phyloP scores from a whole-genome alignment of 2,888 invertebrate genomes.

The Glaucopsyche alexis region DNA sequence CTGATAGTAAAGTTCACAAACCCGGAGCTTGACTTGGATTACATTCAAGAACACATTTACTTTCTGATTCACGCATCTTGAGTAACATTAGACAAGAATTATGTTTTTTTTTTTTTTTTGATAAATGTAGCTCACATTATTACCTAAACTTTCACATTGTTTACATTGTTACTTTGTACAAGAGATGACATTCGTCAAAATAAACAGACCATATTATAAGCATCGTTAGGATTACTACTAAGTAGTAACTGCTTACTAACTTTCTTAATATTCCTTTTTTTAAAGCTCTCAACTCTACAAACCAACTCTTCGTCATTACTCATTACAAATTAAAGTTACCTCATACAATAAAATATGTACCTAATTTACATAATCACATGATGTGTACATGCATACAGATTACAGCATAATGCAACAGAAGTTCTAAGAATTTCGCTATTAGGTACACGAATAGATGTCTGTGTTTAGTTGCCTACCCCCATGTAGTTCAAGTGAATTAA shows the following conservation, averaged over 20 bases:
- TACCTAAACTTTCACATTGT: not conserved
- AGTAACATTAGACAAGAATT: not conserved
- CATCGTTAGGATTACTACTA: not conserved
- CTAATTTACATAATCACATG: slow-evolving; percentile 16
- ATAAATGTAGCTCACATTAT: not conserved
- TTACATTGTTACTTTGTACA: not conserved
- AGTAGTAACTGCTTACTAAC: too few relatives aligned
- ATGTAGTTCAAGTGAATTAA: not conserved
- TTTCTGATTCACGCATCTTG: too few relatives aligned
- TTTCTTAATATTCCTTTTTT: not conserved
- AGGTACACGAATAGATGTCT: not conserved
- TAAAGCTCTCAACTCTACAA: not conserved
- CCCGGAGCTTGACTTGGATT: slow-evolving; percentile 3
- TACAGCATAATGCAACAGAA: slow-evolving; percentile 10
- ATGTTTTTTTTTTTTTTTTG: not conserved
- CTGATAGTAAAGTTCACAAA: slow-evolving; percentile 10
- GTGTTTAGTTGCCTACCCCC: not conserved
- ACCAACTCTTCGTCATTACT: not conserved
- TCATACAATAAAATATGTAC: not conserved
- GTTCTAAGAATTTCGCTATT: not conserved
- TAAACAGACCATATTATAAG: not conserved
- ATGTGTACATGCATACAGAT: slow-evolving; percentile 1
- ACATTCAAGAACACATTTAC: slow-evolving; percentile 6
- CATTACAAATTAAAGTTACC: not conserved
- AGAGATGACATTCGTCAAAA: not conserved